Base-by-base conservation (phyloP, 2,113 vertebrate genomes). In the Amblyopsis rosae region DNA sequence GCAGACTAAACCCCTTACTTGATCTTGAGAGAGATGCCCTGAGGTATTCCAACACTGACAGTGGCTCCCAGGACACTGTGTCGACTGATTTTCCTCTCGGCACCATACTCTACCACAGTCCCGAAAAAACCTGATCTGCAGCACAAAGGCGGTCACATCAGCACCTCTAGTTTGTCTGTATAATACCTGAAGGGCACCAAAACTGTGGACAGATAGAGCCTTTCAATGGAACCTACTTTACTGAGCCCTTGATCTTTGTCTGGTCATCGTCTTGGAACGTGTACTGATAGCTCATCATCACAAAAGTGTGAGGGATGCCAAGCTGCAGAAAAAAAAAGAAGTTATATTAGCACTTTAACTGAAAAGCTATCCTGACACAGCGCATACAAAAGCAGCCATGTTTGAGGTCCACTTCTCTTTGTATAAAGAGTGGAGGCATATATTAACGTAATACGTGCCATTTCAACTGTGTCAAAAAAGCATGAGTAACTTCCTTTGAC, bases 231-330 rank as follows among this genome's bases (percentile, higher is more conserved):
- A 62, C 91, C 82, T 93, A 99, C 98, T 99, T 99, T 65, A 99
- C 86, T 70, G 96, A 98, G 41, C 96, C 96, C 84, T 98, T 99
- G 65, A 99, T 92, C 57, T 96, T 94, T 0, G 97, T 99, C 92
- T 99, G 95, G 79, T 99, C 96, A 0, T 99, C 97, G 55, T 99
- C 95, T 88, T 99, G 96, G 90, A 99, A 98, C 87, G 99, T 99
- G 90, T 99, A 96, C 83, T 99, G 98, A 67, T 98, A 98, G 88
- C 97, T 99, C 92, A 98, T 92, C 93, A 98, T 95, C 77, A 95
- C 79, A 62, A 98, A 99, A 59, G 96, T 96, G 83, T 99, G 95
- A 26, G 96, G 98, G 80, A 99, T 95, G 70, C 97, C 97, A 62
- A 99, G 93, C 98, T 99, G 92, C 71, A 80, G 83, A 62, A 72